phyloP scores from a whole-genome alignment of 2,888 invertebrate species.

The Liodrosophila aerea region DNA sequence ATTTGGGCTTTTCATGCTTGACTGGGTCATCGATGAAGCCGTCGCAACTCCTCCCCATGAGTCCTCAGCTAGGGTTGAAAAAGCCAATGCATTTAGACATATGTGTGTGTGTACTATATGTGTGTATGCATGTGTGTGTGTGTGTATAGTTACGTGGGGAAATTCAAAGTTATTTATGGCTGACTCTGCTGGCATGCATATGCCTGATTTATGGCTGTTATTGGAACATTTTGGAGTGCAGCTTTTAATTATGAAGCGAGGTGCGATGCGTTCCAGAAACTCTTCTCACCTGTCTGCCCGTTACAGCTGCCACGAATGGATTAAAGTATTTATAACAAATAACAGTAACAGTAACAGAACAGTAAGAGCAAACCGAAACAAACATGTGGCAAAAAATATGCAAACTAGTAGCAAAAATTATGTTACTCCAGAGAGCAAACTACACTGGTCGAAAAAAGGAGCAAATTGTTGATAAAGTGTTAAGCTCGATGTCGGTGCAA shows the following conservation, averaged over 20 bases:
- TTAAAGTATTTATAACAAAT: conserved; percentile 31
- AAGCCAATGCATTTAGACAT: neutral
- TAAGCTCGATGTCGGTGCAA: conserved; percentile 21
- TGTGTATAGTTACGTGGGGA: conserved; percentile 12
- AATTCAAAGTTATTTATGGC: conserved; percentile 77
- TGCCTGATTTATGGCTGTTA: conserved; percentile 81
- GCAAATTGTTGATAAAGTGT: conserved; percentile 4
- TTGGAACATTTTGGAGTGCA: conserved; percentile 80
- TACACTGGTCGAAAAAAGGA: conserved; percentile 1
- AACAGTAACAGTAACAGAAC: neutral
- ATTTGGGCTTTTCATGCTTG: conserved; percentile 62
- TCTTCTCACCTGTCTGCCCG: conserved; percentile 12
- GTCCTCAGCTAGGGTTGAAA: neutral
- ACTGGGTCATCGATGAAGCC: conserved; percentile 58
- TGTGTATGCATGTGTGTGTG: conserved; percentile 11
- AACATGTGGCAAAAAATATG: no score
- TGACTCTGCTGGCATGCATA: conserved; percentile 78
- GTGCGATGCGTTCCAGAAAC: conserved; percentile 27
- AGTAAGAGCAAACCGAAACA: no score
- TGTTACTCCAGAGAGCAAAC: conserved; percentile 35
- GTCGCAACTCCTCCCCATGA: conserved; percentile 1
- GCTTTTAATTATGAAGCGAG: conserved; percentile 77
- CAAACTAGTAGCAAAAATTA: conserved; percentile 28
- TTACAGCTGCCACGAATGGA: conserved; percentile 29
- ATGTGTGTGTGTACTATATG: neutral